Evolutionary conservation across 2,888 invertebrate genomes (phyloP), one percentile per base, ranked within the genome.

Genomic region (Brassicogethes aeneus): DNA sequence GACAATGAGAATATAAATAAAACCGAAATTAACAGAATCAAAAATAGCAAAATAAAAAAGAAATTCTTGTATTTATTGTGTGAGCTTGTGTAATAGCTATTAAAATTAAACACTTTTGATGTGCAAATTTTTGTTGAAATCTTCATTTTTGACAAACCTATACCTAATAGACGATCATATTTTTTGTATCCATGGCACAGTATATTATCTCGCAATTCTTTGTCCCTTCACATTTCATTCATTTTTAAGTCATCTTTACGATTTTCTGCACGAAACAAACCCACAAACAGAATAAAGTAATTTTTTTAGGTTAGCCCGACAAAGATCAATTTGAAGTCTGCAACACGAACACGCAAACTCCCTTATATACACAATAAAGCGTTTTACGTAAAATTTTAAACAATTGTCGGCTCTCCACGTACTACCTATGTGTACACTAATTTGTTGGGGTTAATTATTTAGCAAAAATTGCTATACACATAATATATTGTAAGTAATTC

Each of bases 21-120:
- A 12, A 7, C 66, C 47, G 75, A 73, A 59, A 77, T 57, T 50
- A 77, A 64, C 57, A 79, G 70, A 66, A 79, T 70, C 64, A 74
- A 63, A 53, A 77, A 71, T 56, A 77, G 61, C 48, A 37, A 13
- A n/a, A 71, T 71, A 53, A 77, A 72, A 61, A 79, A 79, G 67
- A 79, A 79, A 64, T 75, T 74, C 68, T 65, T 70, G 54, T 66
- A 70, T 44, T 48, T 54, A 34, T 53, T 52, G 43, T 58, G 51
- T 23, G 51, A 37, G 34, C 45, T 50, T 5, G 52, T 52, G 41
- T 50, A 51, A n/a, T n/a, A n/a, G n/a, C n/a, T n/a, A n/a, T n/a
- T n/a, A n/a, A n/a, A n/a, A 41, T 51, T 55, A 43, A 51, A 53
- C 34, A 52, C 51, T 53, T 54, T 57, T 29, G 52, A 50, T 44